Evolutionary conservation across 1,140 invertebrate genomes (phyloP).

Genomic region (Aphaenogaster rudis): DNA sequence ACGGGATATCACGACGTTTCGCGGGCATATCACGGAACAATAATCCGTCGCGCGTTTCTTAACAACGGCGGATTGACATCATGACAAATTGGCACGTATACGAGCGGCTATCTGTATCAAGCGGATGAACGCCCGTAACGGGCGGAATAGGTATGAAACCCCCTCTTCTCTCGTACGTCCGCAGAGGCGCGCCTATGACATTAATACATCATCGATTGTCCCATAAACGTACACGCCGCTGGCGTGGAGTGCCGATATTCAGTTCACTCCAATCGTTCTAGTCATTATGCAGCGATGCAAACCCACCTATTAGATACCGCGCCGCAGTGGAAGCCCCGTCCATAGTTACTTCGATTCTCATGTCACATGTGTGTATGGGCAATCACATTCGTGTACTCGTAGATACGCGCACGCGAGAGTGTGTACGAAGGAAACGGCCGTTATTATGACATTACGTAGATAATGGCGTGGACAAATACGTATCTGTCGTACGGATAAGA

Average conservation of each 20-base stretch:
- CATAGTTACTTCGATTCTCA: conserved; percentile 47
- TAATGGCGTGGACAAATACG: conserved; percentile 63
- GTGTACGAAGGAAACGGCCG: conserved; percentile 40
- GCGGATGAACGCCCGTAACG: conserved; percentile 42
- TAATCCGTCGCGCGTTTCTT: conserved; percentile 50
- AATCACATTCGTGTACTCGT: neutral
- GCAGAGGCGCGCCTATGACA: conserved; percentile 69
- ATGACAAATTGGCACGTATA: conserved; percentile 57
- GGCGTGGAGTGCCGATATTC: conserved; percentile 70
- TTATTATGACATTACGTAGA: conserved; percentile 68
- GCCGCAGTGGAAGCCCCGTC: conserved; percentile 22
- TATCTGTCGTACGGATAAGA: neutral
- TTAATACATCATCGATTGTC: conserved; percentile 81
- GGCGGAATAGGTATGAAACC: conserved; percentile 56
- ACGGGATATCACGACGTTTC: no score
- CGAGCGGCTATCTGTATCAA: conserved; percentile 55
- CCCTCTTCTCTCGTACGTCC: conserved; percentile 20
- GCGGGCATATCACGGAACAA: neutral
- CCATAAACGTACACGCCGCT: conserved; percentile 67
- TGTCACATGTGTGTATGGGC: neutral
- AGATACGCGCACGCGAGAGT: neutral
- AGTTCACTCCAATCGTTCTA: conserved; percentile 71
- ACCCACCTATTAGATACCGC: conserved; percentile 66
- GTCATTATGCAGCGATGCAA: conserved; percentile 71
- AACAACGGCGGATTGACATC: conserved; percentile 38